Base-by-base conservation (phyloP, 2,797 vertebrate species). In the Myiotriccus ornatus region DNA sequence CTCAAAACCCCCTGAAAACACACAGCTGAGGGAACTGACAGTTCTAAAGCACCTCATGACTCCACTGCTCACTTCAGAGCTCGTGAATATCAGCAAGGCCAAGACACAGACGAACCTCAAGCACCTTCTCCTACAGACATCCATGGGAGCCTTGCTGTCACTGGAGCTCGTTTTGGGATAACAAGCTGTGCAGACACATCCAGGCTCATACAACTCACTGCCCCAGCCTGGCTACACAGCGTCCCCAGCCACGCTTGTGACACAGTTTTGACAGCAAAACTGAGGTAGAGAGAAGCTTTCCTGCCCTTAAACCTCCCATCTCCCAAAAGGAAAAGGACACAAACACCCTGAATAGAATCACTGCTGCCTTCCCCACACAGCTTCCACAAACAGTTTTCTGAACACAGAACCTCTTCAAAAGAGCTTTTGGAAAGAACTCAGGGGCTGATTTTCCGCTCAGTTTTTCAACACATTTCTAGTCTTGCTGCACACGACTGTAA, bases 211-310 rank as follows among this genome's bases (percentile, higher is more conserved):
- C 7, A 55, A 19, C 44, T 28, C 30, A 24, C 34, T 56, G 43
- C 17, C 60, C 55, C 55, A 46, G 50, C 41, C 62, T 62, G n/a
- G 1, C 53, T n/a, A 10, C 12, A 15, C 39, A 1, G 0, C 5
- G 21, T 41, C 55, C 14, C 19, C 47, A 39, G 5, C 8, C n/a
- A 47, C 0, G 0, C 5, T 3, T 7, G 7, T 10, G 59, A 83
- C 84, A 70, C 14, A 17, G 49, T 47, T 96, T 34, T 34, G 1
- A 2, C 2, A 4, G 25, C 35, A 85, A n/a, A 89, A 46, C 16
- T 17, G 35, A 70, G 32, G 9, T 0, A 30, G 12, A 50, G 43
- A n/a, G 50, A 7, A 80, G 41, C 23, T 44, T 49, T 64, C 65
- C 79, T 70, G 32, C 32, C 52, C 44, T 18, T 4, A 13, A 49